phyloP scores from a whole-genome alignment of 2,797 vertebrate species.

The Benthosema pterotum region DNA sequence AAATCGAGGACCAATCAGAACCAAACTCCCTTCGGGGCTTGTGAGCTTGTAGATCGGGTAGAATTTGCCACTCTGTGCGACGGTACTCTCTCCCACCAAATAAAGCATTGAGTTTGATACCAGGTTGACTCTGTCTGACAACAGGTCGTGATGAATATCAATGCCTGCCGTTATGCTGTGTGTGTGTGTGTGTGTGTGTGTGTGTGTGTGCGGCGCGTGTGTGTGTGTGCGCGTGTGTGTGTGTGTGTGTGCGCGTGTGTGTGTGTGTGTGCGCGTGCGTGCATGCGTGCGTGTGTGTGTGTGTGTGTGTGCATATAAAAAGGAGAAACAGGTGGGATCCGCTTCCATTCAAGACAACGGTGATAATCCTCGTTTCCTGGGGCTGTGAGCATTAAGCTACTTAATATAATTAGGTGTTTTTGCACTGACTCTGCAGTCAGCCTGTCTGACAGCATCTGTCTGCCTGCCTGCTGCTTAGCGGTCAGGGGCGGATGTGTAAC shows the following conservation, averaged over 20 bases:
- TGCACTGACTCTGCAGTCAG: constrained; percentile 43
- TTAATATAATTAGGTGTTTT: constrained; percentile 56
- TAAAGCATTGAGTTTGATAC: too few species aligned
- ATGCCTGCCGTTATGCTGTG: neutral
- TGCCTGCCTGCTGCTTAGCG: constrained; percentile 15
- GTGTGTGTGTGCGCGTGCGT: constrained; percentile 5
- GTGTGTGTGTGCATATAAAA: constrained; percentile 22
- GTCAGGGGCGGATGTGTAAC: too few species aligned
- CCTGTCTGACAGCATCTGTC: constrained; percentile 36
- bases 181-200: constrained; percentile 16
- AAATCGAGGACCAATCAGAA: too few species aligned
- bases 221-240: constrained; percentile 14
- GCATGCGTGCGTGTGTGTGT: constrained; percentile 23
- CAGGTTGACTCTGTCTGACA: too few species aligned
- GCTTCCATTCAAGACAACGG: constrained; percentile 47
- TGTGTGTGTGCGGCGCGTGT: constrained; percentile 14
- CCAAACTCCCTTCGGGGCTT: too few species aligned
- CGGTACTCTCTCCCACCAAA: too few species aligned
- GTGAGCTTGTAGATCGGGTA: too few species aligned
- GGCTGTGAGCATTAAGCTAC: constrained; percentile 52
- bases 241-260: too few species aligned
- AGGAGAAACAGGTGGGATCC: constrained; percentile 62
- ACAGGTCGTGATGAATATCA: too few species aligned
- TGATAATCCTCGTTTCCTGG: constrained; percentile 53
- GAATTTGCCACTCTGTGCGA: too few species aligned